Evolutionary conservation across 2,113 vertebrate species (phyloP), one percentile per base, ranked within the genome.

Genomic region (Copsychus sechellarum): DNA sequence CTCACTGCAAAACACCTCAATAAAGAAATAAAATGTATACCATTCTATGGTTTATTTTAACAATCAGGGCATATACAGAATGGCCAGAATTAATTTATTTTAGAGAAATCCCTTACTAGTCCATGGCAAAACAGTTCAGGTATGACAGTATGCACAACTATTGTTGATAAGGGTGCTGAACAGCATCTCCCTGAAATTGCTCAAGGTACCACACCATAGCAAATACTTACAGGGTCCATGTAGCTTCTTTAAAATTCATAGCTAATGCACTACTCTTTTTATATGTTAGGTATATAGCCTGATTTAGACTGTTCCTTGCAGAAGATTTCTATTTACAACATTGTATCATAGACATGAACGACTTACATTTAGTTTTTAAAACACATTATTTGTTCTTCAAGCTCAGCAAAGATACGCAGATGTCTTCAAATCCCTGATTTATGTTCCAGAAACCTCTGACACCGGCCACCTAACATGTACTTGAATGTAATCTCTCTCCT

Each of bases 121-220:
- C 38, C 18, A 33, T 47, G 29, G 26, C 10, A 80, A 83, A 91
- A 38, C 3, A 54, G 25, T 56, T 82, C 51, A 34, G 6, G 7
- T 11, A 13, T 17, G 12, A n/a, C 20, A 69, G n/a, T 7, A 47
- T 31, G 16, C 19, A n/a, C 0, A 1, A 20, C 17, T 53, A 38
- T 16, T 61, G 12, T 38, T 83, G 66, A 21, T 34, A 80, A 72
- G 8, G 10, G 12, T 40, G 15, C 33, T 51, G 28, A 81, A 53
- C 6, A 7, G 23, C 4, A 14, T 47, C 26, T 73, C 51, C 72
- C 47, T 58, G 50, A 15, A 48, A 25, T 65, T 69, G 7, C 24
- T 65, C 21, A 64, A 56, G 43, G n/a, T 18, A 80, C 6, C 6
- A n/a, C 13, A 26, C 12, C 15, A 3, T 8, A 47, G 40, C 13